Conservation (phyloP, 2,113 vertebrate species). For the Physeter macrocephalus region DNA sequence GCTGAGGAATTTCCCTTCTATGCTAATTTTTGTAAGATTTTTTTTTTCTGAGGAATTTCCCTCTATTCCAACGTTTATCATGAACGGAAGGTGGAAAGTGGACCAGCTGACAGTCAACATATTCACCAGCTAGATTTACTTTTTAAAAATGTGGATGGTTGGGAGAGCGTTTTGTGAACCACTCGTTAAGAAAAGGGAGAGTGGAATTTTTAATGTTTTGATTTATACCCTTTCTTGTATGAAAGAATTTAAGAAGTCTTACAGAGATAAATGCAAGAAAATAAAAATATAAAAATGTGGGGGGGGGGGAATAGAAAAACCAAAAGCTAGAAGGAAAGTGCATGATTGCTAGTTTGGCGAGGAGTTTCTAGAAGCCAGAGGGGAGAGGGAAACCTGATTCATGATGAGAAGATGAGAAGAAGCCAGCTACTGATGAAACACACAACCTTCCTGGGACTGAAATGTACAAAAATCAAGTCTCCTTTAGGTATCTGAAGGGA, state of each 20-base stretch:
- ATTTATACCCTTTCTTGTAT: neutral
- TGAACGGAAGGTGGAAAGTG: neutral
- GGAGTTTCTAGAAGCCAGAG: neutral
- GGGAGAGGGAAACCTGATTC: neutral
- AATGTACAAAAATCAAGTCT: neutral
- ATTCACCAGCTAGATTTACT: neutral
- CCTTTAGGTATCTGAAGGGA: neutral
- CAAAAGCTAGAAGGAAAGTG: neutral
- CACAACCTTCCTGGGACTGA: neutral
- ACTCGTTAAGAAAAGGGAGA: neutral
- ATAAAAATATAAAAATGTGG: neutral
- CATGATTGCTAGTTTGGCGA: neutral
- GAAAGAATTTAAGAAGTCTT: neutral
- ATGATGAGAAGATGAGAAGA: neutral
- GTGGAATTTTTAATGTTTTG: neutral
- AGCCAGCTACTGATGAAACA: neutral
- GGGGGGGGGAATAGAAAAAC: neutral
- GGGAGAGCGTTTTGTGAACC: neutral
- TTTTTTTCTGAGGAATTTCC: neutral
- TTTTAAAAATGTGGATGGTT: neutral
- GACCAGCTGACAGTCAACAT: neutral
- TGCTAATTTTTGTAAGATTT: neutral
- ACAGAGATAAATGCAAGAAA: neutral
- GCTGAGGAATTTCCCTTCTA: neutral
- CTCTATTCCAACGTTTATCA: neutral